Evolutionary conservation across 2,797 vertebrate genomes (phyloP).

Genomic region (Oryzias dopingdopingensis): DNA sequence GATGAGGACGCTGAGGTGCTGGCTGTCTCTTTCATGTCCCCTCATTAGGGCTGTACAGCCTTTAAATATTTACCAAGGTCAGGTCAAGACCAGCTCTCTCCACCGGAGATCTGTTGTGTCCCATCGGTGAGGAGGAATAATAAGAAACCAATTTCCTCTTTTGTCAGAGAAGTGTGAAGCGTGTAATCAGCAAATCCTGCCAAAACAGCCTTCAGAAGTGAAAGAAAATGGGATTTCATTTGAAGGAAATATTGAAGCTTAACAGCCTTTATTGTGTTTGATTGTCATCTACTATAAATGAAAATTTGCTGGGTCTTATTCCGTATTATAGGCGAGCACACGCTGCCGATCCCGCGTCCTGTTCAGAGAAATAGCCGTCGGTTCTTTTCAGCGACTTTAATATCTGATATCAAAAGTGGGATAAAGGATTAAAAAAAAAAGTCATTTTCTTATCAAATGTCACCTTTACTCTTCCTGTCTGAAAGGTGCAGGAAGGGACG

Average conservation of each 20-base stretch:
- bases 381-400: conserved; percentile 45
- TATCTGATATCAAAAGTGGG: conserved; percentile 36
- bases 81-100: conserved; percentile 46
- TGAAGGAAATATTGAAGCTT: conserved; percentile 49
- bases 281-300: conserved; percentile 61
- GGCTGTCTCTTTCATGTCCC: conserved; percentile 23
- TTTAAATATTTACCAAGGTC: conserved; percentile 49
- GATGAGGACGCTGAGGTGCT: conserved; percentile 13
- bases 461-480: conserved; percentile 39
- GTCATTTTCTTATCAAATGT: conserved; percentile 32
- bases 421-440: conserved; percentile 5
- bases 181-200: conserved; percentile 52
- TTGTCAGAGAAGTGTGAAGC: conserved; percentile 50
- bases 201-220: conserved; percentile 42
- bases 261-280: conserved; percentile 51
- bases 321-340: conserved; percentile 24
- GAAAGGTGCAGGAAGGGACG: conserved; percentile 14
- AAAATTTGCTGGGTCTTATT: conserved; percentile 34
- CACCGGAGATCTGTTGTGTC: conserved; percentile 51
- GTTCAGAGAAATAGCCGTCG: conserved; percentile 34
- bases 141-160: conserved; percentile 63
- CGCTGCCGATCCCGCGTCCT: conserved; percentile 14
- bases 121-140: conserved; percentile 47
- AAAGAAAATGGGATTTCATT: conserved; percentile 43
- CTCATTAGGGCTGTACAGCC: conserved; percentile 33